These are phyloP conservation scores for Mercenaria mercenaria DNA, from an alignment of 1,140 invertebrate genomes.

Conservation along the genomic window DNA sequence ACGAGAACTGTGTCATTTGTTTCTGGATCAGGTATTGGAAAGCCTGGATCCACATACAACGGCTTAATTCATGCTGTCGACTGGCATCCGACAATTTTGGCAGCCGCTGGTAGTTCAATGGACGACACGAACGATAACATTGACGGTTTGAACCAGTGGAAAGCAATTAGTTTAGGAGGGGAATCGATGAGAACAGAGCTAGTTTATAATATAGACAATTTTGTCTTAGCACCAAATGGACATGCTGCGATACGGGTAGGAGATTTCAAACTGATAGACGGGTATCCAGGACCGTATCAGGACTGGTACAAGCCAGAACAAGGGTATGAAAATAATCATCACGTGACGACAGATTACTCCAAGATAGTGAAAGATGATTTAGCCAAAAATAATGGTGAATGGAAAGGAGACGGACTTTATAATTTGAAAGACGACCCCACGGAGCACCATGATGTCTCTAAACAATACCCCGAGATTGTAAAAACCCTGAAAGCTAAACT, in stretches of 20 bases:
- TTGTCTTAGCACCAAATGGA: constrained; percentile 30
- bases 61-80: constrained; percentile 35
- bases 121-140: constrained; percentile 6
- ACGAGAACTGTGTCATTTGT: constrained; percentile 76
- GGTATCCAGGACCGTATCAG: background rate
- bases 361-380: too few species aligned
- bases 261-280: constrained; percentile 50
- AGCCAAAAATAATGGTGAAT: background rate
- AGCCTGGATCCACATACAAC: constrained; percentile 64
- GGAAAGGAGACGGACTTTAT: constrained; percentile 26
- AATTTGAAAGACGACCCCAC: constrained; percentile 68
- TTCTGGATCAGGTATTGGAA: constrained; percentile 59
- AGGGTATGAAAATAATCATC: background rate
- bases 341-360: too few species aligned
- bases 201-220: constrained; percentile 71
- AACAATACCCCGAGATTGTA: constrained; percentile 61
- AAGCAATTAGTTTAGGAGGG: constrained; percentile 35
- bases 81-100: constrained; percentile 33
- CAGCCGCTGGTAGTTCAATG: constrained; percentile 1
- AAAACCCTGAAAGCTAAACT: constrained; percentile 49
- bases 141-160: constrained; percentile 71
- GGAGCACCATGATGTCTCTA: constrained; percentile 65
- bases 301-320: constrained; percentile 47
- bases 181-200: constrained; percentile 65
- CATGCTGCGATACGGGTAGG: constrained; percentile 72